Evolutionary conservation across 1,140 invertebrate genomes (phyloP).

Genomic region (Gonatopus flavifemur): DNA sequence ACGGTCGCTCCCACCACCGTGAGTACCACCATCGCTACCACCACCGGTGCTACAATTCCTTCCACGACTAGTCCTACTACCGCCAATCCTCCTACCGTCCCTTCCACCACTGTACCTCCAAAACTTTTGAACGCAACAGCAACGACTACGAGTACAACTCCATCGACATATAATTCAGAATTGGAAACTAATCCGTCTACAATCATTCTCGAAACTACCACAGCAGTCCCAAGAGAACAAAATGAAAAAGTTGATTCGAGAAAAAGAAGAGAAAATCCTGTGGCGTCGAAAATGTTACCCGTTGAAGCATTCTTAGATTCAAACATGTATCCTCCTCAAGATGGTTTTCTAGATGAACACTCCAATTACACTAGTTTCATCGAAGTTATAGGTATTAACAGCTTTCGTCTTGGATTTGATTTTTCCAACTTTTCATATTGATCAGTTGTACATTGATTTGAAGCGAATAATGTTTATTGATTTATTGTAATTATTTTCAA

Average conservation of each 20-base stretch:
- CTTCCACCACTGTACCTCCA: slow-evolving; percentile 4
- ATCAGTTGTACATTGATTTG: neutral
- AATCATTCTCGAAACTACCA: slow-evolving; percentile 15
- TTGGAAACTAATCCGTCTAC: too few relatives aligned
- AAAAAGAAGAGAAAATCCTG: slow-evolving; percentile 38
- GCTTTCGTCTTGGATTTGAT: slow-evolving; percentile 1
- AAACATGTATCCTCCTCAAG: slow-evolving; percentile 51
- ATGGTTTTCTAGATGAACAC: slow-evolving; percentile 72
- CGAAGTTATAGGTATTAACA: slow-evolving; percentile 73
- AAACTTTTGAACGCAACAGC: slow-evolving; percentile 2
- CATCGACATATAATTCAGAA: too few relatives aligned
- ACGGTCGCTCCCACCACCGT: slow-evolving; percentile 1
- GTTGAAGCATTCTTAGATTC: slow-evolving; percentile 22
- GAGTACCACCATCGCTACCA: slow-evolving; percentile 14
- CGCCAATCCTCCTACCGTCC: slow-evolving; percentile 18
- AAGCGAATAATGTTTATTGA: neutral
- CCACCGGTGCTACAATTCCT: slow-evolving; percentile 13
- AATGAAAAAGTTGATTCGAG: slow-evolving; percentile 21
- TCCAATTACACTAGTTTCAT: slow-evolving; percentile 83
- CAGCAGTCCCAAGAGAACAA: slow-evolving; percentile 9
- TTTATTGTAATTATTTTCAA: slow-evolving; percentile 14
- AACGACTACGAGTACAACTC: slow-evolving; percentile 1
- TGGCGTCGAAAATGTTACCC: slow-evolving; percentile 15
- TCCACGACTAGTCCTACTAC: slow-evolving; percentile 21
- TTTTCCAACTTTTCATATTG: neutral